Conservation (phyloP, 2,888 invertebrate genomes). For the Melangyna quadrimaculata region DNA sequence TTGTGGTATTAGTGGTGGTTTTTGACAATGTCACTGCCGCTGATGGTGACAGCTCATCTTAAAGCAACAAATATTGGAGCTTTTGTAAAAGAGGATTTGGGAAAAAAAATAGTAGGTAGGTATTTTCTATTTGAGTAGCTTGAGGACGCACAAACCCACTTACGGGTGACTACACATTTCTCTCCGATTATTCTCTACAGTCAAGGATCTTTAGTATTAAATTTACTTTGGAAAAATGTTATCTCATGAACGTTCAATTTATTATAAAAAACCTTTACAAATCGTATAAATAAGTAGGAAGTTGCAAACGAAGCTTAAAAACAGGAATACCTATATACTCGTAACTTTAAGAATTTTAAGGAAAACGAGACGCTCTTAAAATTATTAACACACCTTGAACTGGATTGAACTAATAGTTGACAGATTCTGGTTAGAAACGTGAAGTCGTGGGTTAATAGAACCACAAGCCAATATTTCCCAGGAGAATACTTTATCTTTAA, state of each 20-base stretch:
- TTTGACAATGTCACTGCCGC: constrained; percentile 29
- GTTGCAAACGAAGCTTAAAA: background rate
- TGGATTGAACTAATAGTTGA: too few relatives aligned
- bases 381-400: too few relatives aligned
- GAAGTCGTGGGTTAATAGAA: too few relatives aligned
- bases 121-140: background rate
- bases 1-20: constrained; percentile 4
- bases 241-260: background rate
- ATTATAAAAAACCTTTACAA: background rate
- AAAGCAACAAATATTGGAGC: constrained; percentile 27
- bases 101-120: background rate
- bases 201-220: background rate
- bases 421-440: too few relatives aligned
- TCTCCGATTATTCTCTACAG: constrained; percentile 6
- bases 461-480: too few relatives aligned
- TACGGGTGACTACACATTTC: constrained; percentile 36
- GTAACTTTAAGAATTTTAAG: background rate
- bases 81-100: constrained; percentile 1
- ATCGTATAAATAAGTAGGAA: background rate
- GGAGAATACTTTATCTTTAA: too few relatives aligned
- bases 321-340: too few relatives aligned
- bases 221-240: background rate
- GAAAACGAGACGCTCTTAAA: too few relatives aligned
- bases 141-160: constrained; percentile 29
- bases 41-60: constrained; percentile 66